Evolutionary conservation across 1,140 invertebrate species (phyloP).

Genomic region (Cardiocondyla obscurior): DNA sequence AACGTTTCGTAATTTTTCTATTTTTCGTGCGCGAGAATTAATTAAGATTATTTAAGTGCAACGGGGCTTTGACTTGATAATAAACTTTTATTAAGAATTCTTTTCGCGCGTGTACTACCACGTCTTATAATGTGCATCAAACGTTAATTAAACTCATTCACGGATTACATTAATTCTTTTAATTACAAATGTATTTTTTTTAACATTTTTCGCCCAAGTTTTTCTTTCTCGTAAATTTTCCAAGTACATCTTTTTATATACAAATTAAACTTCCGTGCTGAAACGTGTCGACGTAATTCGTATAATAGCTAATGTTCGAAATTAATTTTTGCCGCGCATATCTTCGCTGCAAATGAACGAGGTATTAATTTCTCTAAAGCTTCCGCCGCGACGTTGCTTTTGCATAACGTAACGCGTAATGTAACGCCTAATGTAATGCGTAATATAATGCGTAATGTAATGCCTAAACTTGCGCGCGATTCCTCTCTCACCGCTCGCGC

Average conservation of each 20-base stretch:
- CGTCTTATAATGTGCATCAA: neutral
- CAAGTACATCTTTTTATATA: too few relatives aligned
- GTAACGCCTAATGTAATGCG: neutral
- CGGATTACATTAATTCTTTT: too few relatives aligned
- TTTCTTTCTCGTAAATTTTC: too few relatives aligned
- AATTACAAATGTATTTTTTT: too few relatives aligned
- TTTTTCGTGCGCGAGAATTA: too few relatives aligned
- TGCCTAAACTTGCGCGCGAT: constrained; percentile 28
- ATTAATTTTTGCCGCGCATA: neutral
- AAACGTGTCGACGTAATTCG: too few relatives aligned
- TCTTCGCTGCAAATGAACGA: neutral
- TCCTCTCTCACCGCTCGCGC: neutral
- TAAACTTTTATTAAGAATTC: neutral
- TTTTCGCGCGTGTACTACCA: neutral
- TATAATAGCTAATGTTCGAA: too few relatives aligned
- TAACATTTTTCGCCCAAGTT: too few relatives aligned
- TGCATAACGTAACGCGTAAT: neutral
- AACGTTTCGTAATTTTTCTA: neutral
- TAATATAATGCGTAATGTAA: constrained; percentile 36
- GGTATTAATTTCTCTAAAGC: neutral
- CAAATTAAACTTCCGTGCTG: too few relatives aligned
- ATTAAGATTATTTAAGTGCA: neutral
- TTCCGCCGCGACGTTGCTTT: neutral
- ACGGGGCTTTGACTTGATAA: too few relatives aligned
- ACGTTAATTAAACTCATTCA: too few relatives aligned